phyloP scores from a whole-genome alignment of 2,797 vertebrate species.

The Rhinoraja longicauda region DNA sequence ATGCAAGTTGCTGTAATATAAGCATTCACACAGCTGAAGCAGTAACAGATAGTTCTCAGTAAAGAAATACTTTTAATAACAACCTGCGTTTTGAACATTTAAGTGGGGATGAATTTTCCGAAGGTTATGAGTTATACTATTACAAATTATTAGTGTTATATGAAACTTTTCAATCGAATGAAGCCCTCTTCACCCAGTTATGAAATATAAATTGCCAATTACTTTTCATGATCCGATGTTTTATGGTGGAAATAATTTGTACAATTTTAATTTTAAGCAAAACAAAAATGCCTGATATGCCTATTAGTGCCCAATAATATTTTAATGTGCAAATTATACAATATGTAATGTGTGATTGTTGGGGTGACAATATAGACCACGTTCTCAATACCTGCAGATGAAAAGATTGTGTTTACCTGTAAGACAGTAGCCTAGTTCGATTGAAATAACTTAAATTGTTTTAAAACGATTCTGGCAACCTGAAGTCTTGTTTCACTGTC shows the following conservation, averaged over 20 bases:
- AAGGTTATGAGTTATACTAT: constrained; percentile 31
- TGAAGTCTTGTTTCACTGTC: constrained; percentile 97
- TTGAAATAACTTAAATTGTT: constrained; percentile 96
- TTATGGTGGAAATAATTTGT: constrained; percentile 5
- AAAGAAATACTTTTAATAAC: not conserved
- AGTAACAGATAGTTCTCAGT: constrained; percentile 17
- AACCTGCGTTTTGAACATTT: constrained; percentile 25
- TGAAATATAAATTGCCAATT: constrained; percentile 24
- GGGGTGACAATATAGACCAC: constrained; percentile 58
- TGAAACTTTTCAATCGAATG: constrained; percentile 4
- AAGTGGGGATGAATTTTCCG: not conserved
- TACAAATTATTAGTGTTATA: constrained; percentile 1
- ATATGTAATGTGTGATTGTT: constrained; percentile 44
- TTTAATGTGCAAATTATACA: constrained; percentile 19
- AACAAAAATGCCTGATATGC: not conserved
- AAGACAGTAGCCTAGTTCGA: constrained; percentile 95
- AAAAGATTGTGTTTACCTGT: constrained; percentile 66
- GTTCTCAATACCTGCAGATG: constrained; percentile 63
- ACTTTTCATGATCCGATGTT: not conserved
- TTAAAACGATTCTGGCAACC: constrained; percentile 91
- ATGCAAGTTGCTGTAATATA: constrained; percentile 60
- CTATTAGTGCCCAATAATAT: not conserved
- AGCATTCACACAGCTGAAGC: not conserved
- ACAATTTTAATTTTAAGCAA: not conserved
- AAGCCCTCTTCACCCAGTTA: constrained; percentile 7